Percentiles rank a stretch among this genome's conserved stretches.
Evolutionary conservation across 2,113 vertebrate genomes (phyloP).

Genomic region (Nansenia antarctica): DNA sequence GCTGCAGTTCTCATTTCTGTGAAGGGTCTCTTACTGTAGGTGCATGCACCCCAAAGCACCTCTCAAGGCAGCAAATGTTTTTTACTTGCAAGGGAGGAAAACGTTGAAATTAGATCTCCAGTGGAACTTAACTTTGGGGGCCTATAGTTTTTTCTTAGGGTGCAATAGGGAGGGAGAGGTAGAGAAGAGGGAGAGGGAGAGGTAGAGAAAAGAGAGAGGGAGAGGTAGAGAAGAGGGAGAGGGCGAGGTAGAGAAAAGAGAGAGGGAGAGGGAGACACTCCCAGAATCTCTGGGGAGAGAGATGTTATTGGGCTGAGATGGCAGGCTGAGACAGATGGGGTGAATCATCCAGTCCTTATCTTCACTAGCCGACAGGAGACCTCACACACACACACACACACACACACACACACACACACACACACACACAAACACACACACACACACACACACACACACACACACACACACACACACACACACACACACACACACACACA

Average conservation of each 20-base stretch:
- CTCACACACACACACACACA: not conserved
- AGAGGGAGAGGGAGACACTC: not conserved
- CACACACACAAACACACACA: too few relatives aligned
- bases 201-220: not conserved
- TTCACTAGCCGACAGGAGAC: conserved; percentile 5
- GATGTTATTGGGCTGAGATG: conserved; percentile 18
- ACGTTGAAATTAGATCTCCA: not conserved
- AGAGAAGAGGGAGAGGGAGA: not conserved
- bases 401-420: not conserved
- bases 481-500: conserved; percentile 4
- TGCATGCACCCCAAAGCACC: not conserved
- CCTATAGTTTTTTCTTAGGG: not conserved
- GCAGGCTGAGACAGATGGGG: conserved; percentile 15
- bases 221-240: not conserved
- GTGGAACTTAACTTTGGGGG: not conserved
- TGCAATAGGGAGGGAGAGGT: not conserved
- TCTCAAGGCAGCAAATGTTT: conserved; percentile 18
- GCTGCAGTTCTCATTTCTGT: too few relatives aligned
- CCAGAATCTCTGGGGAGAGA: not conserved
- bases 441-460: conserved; percentile 3
- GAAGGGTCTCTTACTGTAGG: conserved; percentile 3
- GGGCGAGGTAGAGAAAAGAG: too few relatives aligned
- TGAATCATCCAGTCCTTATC: conserved; percentile 2
- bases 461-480: not conserved
- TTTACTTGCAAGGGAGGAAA: not conserved